A percentile compares a stretch with the other conserved stretches of the same genome.
Evolutionary conservation across 2,113 vertebrate genomes (phyloP).

Genomic region (Phasianus colchicus): DNA sequence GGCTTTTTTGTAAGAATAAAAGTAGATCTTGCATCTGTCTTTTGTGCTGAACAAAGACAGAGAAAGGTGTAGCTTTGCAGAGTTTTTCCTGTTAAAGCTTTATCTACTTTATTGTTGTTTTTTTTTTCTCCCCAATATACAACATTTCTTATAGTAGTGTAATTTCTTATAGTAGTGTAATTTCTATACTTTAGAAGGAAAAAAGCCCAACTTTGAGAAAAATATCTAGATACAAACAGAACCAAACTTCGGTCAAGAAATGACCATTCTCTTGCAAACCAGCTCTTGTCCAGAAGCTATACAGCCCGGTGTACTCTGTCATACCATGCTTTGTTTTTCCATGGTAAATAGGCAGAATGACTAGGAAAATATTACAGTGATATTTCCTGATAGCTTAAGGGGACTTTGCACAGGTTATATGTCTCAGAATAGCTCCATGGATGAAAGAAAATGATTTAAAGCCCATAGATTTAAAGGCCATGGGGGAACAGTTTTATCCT

Average conservation of each 20-base stretch:
- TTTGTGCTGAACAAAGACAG: background rate
- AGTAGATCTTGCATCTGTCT: background rate
- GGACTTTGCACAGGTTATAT: background rate
- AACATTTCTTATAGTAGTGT: background rate
- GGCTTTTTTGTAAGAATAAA: background rate
- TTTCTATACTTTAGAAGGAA: background rate
- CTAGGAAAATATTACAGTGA: fast-evolving
- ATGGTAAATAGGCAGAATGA: background rate
- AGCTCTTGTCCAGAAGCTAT: background rate
- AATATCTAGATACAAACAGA: background rate
- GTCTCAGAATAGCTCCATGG: background rate
- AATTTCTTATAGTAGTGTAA: background rate
- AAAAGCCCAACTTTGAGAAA: background rate
- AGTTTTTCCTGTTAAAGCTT: background rate
- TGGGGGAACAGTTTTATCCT: constrained; percentile 8
- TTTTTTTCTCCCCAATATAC: background rate
- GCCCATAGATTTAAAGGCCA: constrained; percentile 29
- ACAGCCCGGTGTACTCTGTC: background rate
- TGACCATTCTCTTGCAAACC: background rate
- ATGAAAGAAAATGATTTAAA: constrained; percentile 42
- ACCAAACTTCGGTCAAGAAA: background rate
- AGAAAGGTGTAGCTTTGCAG: background rate
- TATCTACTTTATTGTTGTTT: background rate
- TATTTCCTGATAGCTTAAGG: background rate
- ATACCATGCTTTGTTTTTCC: background rate